A percentile compares a stretch with the other conserved stretches of the same genome.
phyloP scores from a whole-genome alignment of 1,140 invertebrate genomes.

The Drosophila elegans region DNA sequence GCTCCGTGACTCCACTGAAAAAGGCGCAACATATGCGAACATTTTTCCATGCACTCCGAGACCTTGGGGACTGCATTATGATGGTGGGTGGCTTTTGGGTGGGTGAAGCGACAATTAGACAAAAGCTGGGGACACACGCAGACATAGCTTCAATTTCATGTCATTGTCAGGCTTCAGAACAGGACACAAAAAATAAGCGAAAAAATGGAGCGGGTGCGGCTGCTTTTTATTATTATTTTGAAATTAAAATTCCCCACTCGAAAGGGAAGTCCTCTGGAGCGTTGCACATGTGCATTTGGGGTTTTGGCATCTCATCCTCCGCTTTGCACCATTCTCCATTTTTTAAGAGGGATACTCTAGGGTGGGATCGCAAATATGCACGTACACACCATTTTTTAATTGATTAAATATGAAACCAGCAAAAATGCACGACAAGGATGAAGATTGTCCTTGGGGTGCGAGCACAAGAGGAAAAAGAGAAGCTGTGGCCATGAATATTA shows the following conservation, averaged over 20 bases:
- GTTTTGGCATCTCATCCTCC: constrained; percentile 18
- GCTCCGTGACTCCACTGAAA: constrained; percentile 15
- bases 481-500: constrained; percentile 4
- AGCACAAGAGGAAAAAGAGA: background rate
- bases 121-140: constrained; percentile 53
- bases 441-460: background rate
- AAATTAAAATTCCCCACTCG: constrained; percentile 64
- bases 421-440: constrained; percentile 14
- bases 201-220: constrained; percentile 19
- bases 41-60: constrained; percentile 66
- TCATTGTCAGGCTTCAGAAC: constrained; percentile 61
- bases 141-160: constrained; percentile 67
- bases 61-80: constrained; percentile 66
- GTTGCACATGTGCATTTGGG: constrained; percentile 56
- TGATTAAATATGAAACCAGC: constrained; percentile 70
- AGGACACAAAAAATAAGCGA: background rate
- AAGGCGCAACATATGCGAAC: constrained; percentile 73
- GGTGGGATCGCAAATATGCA: constrained; percentile 45
- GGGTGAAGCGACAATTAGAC: constrained; percentile 70
- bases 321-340: constrained; percentile 1
- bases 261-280: constrained; percentile 23
- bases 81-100: constrained; percentile 8
- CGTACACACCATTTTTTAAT: constrained; percentile 67
- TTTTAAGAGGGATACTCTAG: constrained; percentile 1
- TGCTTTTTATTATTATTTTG: constrained; percentile 72